Conservation (phyloP, 2,113 vertebrate genomes). For the Herpetotheres cachinnans region DNA sequence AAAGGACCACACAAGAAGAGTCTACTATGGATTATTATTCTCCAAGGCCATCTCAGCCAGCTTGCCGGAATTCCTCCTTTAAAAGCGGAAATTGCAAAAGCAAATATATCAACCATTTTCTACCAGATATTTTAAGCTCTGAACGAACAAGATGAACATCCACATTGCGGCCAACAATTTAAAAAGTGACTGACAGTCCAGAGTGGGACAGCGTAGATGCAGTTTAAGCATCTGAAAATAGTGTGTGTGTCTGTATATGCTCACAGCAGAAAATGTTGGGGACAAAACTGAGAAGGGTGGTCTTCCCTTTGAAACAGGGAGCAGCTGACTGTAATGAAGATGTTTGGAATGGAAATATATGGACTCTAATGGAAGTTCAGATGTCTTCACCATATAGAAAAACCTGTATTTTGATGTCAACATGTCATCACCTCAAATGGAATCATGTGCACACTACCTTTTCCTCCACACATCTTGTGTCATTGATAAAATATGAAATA, state of each 20-base stretch:
- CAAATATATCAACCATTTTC: background rate
- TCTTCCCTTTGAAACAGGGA: background rate
- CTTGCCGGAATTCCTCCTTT: background rate
- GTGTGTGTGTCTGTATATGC: too few species aligned
- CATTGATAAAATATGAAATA: background rate
- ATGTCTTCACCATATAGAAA: background rate
- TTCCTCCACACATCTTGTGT: background rate
- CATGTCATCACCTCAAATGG: background rate
- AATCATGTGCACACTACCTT: background rate
- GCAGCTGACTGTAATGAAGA: background rate
- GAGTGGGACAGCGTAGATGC: background rate
- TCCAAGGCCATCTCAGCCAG: background rate
- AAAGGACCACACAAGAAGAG: background rate
- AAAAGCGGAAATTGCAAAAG: background rate
- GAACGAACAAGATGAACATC: background rate
- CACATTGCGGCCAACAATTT: background rate
- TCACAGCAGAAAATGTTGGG: background rate
- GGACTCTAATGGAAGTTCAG: background rate
- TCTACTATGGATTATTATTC: background rate
- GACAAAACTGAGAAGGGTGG: background rate
- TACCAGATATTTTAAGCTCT: background rate
- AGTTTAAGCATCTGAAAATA: background rate
- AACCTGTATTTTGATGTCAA: background rate
- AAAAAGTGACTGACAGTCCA: background rate
- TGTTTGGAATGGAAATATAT: background rate